These are phyloP conservation scores for Oncorhynchus mykiss DNA, from an alignment of 2,113 vertebrate genomes.

Conservation along the genomic window DNA sequence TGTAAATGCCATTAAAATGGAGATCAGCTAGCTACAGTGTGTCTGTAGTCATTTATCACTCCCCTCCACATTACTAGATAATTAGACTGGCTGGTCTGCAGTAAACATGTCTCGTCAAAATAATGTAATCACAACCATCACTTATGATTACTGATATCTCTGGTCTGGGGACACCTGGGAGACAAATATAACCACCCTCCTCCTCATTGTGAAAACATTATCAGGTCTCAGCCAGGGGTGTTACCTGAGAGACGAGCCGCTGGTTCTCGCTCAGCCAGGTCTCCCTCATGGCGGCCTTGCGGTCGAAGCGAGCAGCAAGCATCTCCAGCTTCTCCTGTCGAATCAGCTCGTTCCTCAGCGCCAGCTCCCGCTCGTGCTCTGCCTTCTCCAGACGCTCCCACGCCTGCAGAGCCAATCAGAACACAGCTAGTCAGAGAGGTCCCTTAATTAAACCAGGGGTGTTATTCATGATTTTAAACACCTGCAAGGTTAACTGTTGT, in stretches of 20 bases:
- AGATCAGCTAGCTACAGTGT: too few species aligned
- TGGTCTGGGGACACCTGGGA: neutral
- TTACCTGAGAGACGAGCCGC: conserved; percentile 89
- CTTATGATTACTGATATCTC: neutral
- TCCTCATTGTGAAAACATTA: neutral
- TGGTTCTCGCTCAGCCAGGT: conserved; percentile 96
- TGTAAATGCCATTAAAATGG: too few species aligned
- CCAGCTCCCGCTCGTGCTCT: conserved; percentile 90
- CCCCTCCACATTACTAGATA: neutral
- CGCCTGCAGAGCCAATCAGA: conserved; percentile 71
- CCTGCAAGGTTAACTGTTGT: neutral
- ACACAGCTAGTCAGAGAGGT: conserved; percentile 13
- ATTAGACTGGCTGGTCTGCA: neutral
- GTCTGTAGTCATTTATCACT: too few species aligned
- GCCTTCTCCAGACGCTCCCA: conserved; percentile 96
- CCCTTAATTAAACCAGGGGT: neutral
- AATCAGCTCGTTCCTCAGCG: conserved; percentile 90
- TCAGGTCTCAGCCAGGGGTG: neutral
- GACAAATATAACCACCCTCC: neutral
- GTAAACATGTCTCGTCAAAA: neutral
- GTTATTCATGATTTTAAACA: neutral
- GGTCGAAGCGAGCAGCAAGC: conserved; percentile 89
- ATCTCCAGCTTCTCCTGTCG: conserved; percentile 96
- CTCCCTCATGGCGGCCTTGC: conserved; percentile 93
- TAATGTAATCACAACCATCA: neutral